Base-by-base conservation (phyloP, 2,113 vertebrate species). In the Bufo gargarizans region DNA sequence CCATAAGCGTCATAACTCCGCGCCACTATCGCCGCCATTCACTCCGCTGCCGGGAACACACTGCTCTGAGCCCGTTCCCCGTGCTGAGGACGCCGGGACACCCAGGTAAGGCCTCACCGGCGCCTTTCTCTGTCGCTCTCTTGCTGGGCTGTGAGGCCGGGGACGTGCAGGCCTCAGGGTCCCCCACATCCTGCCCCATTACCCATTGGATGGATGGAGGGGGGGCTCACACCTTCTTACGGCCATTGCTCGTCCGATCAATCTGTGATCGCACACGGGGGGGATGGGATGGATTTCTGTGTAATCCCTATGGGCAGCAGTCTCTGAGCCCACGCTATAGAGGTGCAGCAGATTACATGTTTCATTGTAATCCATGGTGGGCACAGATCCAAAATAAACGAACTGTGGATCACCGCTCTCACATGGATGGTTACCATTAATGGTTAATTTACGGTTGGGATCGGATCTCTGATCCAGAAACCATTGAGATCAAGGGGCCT, bases 11-110 rank as follows among this genome's bases (percentile, higher is more conserved):
- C 86, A 87, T 82, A 81, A 82, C 12, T 82, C 2, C 79, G 86
- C 87, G 87, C 87, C 82, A 47, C 45, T 47, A 50, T 33, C 77
- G 77, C 80, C 87, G 87, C 87, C 87, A 89, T 89, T 89, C 87
- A 89, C 81, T 77, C 61, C 59, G 59, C 72, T 77, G 87, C 87
- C 87, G 87, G 87, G 59, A 78, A 78, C 72, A 61, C 59, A 81
- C 69, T 20, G 43, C 77, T n/a, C 72, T 4, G 33, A 16, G 22
- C 50, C 8, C 47, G 45, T 83, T 77, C n/a, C 58, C 59, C 45
- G 81, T 50, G 55, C 16, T 14, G 19, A 77, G n/a, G 74, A 56
- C 81, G 81, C 87, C n/a, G 56, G n/a, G 19, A 33, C 53, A 50
- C 72, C 82, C 87, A 78, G 87, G 87, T 89, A 74, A 89, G 81